Conservation (phyloP, 2,888 invertebrate genomes). For the Lordiphosa fenestrarum region DNA sequence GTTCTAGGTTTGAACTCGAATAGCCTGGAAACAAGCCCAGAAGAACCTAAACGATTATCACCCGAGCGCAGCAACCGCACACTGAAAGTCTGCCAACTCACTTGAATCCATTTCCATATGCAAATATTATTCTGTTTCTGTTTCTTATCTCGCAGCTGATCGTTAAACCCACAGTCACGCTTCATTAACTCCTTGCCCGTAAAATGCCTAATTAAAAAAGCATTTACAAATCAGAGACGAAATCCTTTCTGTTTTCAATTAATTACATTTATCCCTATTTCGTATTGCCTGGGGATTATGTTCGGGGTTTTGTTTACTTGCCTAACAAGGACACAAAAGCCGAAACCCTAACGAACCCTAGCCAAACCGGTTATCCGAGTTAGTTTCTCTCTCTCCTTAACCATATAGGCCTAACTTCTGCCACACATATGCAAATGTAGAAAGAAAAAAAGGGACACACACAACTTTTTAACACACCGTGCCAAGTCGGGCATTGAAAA, state of each 20-base stretch:
- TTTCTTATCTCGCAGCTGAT: constrained; percentile 2
- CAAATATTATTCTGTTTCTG: too few relatives aligned
- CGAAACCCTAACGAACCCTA: constrained; percentile 25
- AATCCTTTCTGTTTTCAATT: constrained; percentile 10
- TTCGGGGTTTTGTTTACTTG: constrained; percentile 41
- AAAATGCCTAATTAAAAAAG: constrained; percentile 43
- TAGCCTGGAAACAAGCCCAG: too few relatives aligned
- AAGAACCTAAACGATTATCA: too few relatives aligned
- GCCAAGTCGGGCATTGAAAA: constrained; percentile 39
- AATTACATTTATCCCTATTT: constrained; percentile 30
- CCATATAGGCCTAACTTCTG: constrained; percentile 12
- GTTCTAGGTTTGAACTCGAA: too few relatives aligned
- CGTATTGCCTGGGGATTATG: constrained; percentile 44
- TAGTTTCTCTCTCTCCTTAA: constrained; percentile 23
- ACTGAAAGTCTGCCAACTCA: too few relatives aligned
- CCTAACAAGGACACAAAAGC: constrained; percentile 24
- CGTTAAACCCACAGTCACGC: constrained; percentile 17
- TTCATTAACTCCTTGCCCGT: constrained; percentile 33
- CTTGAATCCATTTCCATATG: too few relatives aligned
- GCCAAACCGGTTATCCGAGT: constrained; percentile 39
- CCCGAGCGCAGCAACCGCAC: too few relatives aligned
- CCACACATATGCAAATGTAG: constrained; percentile 29
- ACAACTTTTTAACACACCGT: constrained; percentile 51
- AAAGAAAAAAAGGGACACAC: constrained; percentile 24
- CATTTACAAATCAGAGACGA: constrained; percentile 19